phyloP scores from a whole-genome alignment of 2,888 invertebrate genomes.

The Lissonota sp. region DNA sequence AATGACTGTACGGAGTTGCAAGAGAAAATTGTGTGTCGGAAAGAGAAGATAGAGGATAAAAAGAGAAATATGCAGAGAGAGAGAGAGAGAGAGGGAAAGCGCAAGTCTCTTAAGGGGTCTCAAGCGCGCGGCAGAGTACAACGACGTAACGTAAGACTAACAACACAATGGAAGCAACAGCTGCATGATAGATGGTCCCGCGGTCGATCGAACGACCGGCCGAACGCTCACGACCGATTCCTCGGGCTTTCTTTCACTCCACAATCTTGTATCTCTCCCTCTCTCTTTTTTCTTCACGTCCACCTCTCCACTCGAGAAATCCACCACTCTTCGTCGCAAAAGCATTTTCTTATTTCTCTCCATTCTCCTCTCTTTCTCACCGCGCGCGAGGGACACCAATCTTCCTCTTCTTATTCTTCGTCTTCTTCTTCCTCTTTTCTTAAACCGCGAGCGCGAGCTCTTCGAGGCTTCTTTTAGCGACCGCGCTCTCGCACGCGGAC shows the following conservation, averaged over 20 bases:
- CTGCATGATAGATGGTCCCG: slow-evolving; percentile 81
- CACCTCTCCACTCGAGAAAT: slow-evolving; percentile 13
- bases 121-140: slow-evolving; percentile 68
- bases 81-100: slow-evolving; percentile 29
- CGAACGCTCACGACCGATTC: slow-evolving; percentile 77
- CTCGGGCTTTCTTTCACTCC: slow-evolving; percentile 66
- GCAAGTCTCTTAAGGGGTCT: slow-evolving; percentile 63
- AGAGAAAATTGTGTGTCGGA: neutral
- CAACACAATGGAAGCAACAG: slow-evolving; percentile 83
- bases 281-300: slow-evolving; percentile 19
- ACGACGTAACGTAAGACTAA: slow-evolving; percentile 82
- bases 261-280: slow-evolving; percentile 57
- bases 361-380: neutral
- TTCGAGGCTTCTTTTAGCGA: slow-evolving; percentile 62
- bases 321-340: slow-evolving; percentile 28
- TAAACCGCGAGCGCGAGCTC: slow-evolving; percentile 44
- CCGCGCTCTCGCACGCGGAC: slow-evolving; percentile 67
- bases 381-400: neutral
- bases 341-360: slow-evolving; percentile 31
- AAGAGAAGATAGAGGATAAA: slow-evolving; percentile 21
- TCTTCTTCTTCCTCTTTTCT: slow-evolving; percentile 54
- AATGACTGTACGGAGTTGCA: slow-evolving; percentile 1
- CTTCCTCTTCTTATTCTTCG: slow-evolving; percentile 50
- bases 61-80: neutral
- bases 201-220: slow-evolving; percentile 70